These are phyloP conservation scores for Enhydra lutris DNA, from an alignment of 2,113 vertebrate species.

Conservation along the genomic window DNA sequence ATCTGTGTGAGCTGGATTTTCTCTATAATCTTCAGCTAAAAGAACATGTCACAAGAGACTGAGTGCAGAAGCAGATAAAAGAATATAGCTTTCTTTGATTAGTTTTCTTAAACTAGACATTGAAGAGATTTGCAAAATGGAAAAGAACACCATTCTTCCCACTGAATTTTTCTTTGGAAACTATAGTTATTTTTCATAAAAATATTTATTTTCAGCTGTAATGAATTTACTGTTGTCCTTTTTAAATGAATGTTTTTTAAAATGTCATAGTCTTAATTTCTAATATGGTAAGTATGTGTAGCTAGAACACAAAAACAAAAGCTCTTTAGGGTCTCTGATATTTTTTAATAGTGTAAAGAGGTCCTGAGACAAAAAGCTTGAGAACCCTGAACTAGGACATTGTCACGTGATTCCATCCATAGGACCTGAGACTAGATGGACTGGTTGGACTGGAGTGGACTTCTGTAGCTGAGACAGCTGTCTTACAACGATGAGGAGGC, in stretches of 20 bases:
- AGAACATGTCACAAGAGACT: neutral
- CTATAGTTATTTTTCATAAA: neutral
- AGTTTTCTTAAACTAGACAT: neutral
- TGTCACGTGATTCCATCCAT: neutral
- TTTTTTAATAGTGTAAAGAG: neutral
- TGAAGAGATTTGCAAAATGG: neutral
- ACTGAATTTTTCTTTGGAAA: neutral
- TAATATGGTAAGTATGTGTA: neutral
- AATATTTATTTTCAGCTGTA: neutral
- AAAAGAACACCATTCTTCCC: neutral
- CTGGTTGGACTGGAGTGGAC: neutral
- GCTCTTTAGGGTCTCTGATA: neutral
- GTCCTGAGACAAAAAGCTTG: neutral
- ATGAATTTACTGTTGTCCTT: neutral
- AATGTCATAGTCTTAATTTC: neutral
- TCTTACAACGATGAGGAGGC: neutral
- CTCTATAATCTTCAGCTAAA: neutral
- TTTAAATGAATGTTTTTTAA: neutral
- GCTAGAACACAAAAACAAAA: neutral
- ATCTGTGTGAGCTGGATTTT: neutral
- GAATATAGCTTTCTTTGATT: neutral
- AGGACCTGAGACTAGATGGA: neutral
- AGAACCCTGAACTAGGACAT: neutral
- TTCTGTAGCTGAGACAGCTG: neutral
- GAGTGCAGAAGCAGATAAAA: neutral